A percentile compares a stretch with the other conserved stretches of the same genome.
Conservation (phyloP, 2,888 invertebrate species). For the Caenorhabditis sp. region DNA sequence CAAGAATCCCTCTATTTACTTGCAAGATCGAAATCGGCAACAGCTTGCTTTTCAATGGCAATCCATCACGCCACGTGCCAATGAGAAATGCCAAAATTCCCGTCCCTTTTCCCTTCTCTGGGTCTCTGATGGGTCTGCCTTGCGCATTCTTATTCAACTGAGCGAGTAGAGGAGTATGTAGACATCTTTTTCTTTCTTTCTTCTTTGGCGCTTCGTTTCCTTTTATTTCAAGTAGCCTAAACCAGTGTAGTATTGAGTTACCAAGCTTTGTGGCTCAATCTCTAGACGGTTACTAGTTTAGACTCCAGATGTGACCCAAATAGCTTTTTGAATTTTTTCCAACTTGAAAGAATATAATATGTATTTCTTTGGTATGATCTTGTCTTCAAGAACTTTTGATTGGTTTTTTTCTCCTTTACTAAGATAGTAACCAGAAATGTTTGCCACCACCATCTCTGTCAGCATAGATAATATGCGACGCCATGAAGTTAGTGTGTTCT, state of each 20-base stretch:
- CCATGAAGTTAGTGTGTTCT: slow-evolving; percentile 28
- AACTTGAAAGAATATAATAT: too few relatives aligned
- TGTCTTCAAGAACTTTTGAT: background rate
- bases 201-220: slow-evolving; percentile 14
- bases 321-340: background rate
- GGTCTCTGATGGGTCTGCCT: slow-evolving; percentile 6
- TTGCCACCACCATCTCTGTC: slow-evolving; percentile 5
- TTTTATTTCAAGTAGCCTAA: slow-evolving; percentile 4
- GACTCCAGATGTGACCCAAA: slow-evolving; percentile 36
- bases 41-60: slow-evolving; percentile 11
- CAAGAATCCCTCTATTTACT: slow-evolving; percentile 3
- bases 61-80: slow-evolving; percentile 49
- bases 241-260: slow-evolving; percentile 38
- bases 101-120: background rate
- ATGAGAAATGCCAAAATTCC: slow-evolving; percentile 5
- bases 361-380: too few relatives aligned
- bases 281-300: background rate
- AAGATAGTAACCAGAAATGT: slow-evolving; percentile 6
- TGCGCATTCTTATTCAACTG: slow-evolving; percentile 26
- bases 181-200: background rate
- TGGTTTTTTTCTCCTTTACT: too few relatives aligned
- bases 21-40: background rate
- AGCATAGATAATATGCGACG: background rate
- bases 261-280: background rate
- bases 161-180: slow-evolving; percentile 3